Evolutionary conservation across 2,797 vertebrate species (phyloP).

Genomic region (Anniella stebbinsi): DNA sequence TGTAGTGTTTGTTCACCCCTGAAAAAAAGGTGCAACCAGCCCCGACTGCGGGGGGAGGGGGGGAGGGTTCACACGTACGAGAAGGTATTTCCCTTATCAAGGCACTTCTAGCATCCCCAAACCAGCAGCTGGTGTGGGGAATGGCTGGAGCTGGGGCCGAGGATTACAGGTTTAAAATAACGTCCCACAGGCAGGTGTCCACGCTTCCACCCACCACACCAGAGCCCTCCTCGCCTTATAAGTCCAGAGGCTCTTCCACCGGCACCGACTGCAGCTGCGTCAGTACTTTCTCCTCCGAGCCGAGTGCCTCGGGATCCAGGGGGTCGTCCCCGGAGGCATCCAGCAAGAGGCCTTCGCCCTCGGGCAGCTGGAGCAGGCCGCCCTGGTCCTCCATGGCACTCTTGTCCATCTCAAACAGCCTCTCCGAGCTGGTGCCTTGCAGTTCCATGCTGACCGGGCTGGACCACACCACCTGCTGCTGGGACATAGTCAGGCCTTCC

Average conservation of each 20-base stretch:
- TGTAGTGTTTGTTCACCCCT: constrained; percentile 5
- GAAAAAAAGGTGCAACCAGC: background rate
- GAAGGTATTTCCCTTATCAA: constrained; percentile 3
- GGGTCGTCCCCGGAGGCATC: constrained; percentile 75
- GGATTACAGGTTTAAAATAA: background rate
- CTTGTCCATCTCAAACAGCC: constrained; percentile 87
- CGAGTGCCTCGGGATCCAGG: constrained; percentile 82
- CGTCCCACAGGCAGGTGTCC: background rate
- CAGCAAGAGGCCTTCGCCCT: constrained; percentile 84
- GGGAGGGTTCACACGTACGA: background rate
- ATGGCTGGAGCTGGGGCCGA: background rate
- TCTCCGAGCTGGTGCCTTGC: constrained; percentile 68
- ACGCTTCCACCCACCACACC: accelerated
- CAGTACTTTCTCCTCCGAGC: constrained; percentile 82
- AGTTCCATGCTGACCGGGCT: constrained; percentile 7
- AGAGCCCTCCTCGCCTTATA: constrained; percentile 48
- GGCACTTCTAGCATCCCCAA: constrained; percentile 18
- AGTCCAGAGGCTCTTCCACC: constrained; percentile 85
- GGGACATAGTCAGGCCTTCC: constrained; percentile 55
- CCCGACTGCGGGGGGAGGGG: background rate
- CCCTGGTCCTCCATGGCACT: constrained; percentile 76
- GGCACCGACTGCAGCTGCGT: constrained; percentile 92
- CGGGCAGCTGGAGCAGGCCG: constrained; percentile 82
- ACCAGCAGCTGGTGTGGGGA: background rate
- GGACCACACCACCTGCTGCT: background rate